A percentile compares a stretch with the other conserved stretches of the same genome.
Conservation (phyloP, 1,140 invertebrate genomes). For the Pseudomyrmex cubaensis region DNA sequence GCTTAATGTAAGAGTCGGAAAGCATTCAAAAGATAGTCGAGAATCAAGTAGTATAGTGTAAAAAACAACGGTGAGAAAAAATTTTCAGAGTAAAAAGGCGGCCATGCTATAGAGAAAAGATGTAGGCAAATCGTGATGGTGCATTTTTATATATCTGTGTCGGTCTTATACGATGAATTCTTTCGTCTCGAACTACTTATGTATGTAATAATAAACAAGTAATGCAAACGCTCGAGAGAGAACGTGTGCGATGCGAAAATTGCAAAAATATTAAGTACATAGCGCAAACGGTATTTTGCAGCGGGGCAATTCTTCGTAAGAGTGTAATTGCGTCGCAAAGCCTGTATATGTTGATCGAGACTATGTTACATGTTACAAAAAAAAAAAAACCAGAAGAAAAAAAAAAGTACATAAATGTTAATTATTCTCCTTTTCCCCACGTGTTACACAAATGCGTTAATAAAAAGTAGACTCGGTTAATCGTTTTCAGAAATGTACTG, state of each 20-base stretch:
- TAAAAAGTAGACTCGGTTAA: slow-evolving; percentile 45
- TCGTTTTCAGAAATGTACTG: slow-evolving; percentile 52
- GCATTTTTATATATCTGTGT: slow-evolving; percentile 57
- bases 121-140: slow-evolving; percentile 48
- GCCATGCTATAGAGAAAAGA: slow-evolving; percentile 69
- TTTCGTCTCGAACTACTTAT: slow-evolving; percentile 2
- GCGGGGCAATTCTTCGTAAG: slow-evolving; percentile 9
- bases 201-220: background rate
- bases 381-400: background rate
- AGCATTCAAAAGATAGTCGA: slow-evolving; percentile 35
- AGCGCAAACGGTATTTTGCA: slow-evolving; percentile 28
- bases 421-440: slow-evolving; percentile 8
- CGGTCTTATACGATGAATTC: background rate
- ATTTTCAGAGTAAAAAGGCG: slow-evolving; percentile 56
- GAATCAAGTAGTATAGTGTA: slow-evolving; percentile 32
- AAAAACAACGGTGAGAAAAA: slow-evolving; percentile 51
- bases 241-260: slow-evolving; percentile 32
- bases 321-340: slow-evolving; percentile 73
- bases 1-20: slow-evolving; percentile 34
- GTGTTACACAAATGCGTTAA: slow-evolving; percentile 64
- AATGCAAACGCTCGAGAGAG: slow-evolving; percentile 30
- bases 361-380: slow-evolving; percentile 36
- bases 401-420: slow-evolving; percentile 10
- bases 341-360: slow-evolving; percentile 83
- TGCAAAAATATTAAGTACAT: slow-evolving; percentile 6